Conservation (phyloP, 2,888 invertebrate species). For the Habroteleia sp. region DNA sequence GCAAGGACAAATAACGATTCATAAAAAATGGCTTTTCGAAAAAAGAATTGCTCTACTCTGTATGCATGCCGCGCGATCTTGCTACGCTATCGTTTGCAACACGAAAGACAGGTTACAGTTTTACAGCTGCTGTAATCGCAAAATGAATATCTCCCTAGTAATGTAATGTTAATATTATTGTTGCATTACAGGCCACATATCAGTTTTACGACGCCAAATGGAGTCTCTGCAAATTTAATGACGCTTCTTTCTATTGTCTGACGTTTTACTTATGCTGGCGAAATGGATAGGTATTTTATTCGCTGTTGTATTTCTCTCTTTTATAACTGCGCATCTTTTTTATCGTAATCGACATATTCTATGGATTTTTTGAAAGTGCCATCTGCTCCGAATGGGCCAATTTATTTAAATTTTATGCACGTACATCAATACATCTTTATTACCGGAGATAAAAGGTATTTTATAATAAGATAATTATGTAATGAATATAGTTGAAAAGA, state of each 20-base stretch:
- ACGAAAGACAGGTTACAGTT: slow-evolving; percentile 28
- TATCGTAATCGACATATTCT: no score
- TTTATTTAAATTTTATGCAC: no score
- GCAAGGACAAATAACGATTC: background rate
- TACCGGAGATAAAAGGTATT: no score
- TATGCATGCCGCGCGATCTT: slow-evolving; percentile 11
- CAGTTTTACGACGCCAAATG: slow-evolving; percentile 31
- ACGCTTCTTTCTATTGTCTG: slow-evolving; percentile 15
- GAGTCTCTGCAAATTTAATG: slow-evolving; percentile 29
- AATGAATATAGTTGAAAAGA: no score
- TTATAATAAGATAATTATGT: no score
- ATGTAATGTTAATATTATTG: slow-evolving; percentile 37
- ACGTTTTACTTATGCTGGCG: slow-evolving; percentile 4
- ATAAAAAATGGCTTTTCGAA: slow-evolving; percentile 12
- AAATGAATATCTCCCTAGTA: slow-evolving; percentile 24
- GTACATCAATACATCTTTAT: no score
- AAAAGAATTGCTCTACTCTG: slow-evolving; percentile 6
- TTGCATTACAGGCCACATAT: slow-evolving; percentile 9
- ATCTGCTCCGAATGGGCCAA: no score
- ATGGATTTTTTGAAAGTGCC: no score
- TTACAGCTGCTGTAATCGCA: slow-evolving; percentile 23
- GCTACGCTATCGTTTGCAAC: slow-evolving; percentile 6
- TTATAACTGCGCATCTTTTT: no score
- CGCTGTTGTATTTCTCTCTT: no score
- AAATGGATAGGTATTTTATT: no score